Conservation (phyloP, 2,113 vertebrate genomes). For the Ranitomeya variabilis region DNA sequence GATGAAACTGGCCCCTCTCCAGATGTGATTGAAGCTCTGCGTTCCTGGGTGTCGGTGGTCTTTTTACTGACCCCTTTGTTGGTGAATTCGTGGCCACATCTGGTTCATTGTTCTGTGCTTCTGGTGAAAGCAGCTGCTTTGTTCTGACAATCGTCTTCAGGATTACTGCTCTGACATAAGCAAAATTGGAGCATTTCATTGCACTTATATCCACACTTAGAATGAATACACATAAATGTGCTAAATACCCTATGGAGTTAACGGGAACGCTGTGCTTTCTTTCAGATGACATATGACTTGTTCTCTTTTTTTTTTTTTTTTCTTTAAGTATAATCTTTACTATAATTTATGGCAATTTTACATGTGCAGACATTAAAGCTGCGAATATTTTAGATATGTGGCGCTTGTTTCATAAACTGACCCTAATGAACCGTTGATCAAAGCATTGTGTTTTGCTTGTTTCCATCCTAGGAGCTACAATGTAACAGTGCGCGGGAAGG, state of each 20-base stretch:
- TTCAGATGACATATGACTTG: not conserved
- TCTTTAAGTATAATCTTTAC: not conserved
- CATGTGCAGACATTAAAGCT: not conserved
- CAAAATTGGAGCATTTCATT: not conserved
- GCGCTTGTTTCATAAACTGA: slow-evolving; percentile 2
- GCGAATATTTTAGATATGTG: not conserved
- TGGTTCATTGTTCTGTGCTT: not conserved
- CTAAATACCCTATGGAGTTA: no score
- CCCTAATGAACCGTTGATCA: slow-evolving; percentile 39
- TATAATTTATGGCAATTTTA: slow-evolving; percentile 19
- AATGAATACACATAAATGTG: not conserved
- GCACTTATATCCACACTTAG: not conserved
- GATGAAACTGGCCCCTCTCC: not conserved
- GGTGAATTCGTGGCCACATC: not conserved
- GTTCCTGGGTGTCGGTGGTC: not conserved
- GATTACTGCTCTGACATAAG: not conserved
- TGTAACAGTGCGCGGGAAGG: slow-evolving; percentile 76
- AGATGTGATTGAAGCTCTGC: not conserved
- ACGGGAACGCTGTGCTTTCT: not conserved
- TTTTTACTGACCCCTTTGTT: not conserved
- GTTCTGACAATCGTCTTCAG: not conserved
- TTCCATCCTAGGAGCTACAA: slow-evolving; percentile 76
- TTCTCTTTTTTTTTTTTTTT: not conserved
- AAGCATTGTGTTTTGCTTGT: slow-evolving; percentile 52
- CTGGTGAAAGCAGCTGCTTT: not conserved